Conservation (phyloP, 1,140 invertebrate species). For the Gryon sp. region DNA sequence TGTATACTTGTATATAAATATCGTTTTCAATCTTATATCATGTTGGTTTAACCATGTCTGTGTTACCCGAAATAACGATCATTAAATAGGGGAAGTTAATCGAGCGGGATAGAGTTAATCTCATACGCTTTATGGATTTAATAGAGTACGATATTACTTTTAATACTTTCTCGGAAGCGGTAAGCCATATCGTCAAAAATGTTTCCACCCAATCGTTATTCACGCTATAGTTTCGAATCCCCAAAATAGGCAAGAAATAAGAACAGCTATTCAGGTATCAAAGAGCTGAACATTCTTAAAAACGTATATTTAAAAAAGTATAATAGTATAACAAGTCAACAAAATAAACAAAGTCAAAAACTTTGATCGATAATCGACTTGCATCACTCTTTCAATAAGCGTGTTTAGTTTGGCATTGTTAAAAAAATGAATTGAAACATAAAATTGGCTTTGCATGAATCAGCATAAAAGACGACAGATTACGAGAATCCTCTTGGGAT, state of each 20-base stretch:
- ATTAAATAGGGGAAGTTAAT: constrained; percentile 32
- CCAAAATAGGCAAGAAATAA: no score
- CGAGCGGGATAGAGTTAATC: constrained; percentile 28
- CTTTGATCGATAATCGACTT: constrained; percentile 1
- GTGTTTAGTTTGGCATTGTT: neutral
- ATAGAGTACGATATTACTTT: constrained; percentile 16
- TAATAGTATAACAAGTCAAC: no score
- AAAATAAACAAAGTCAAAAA: neutral
- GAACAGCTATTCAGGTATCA: no score
- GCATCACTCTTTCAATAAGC: neutral
- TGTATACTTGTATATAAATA: no score
- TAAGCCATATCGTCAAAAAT: constrained; percentile 16
- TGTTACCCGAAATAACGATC: constrained; percentile 31
- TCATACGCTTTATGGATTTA: constrained; percentile 20
- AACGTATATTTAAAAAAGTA: no score
- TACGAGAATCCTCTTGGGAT: constrained; percentile 55
- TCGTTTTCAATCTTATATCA: neutral
- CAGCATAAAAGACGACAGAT: constrained; percentile 54
- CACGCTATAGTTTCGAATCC: no score
- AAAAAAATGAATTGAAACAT: constrained; percentile 48
- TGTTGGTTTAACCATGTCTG: neutral
- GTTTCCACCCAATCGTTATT: constrained; percentile 8
- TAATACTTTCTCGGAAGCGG: constrained; percentile 33
- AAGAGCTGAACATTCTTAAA: no score
- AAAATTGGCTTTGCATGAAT: constrained; percentile 60